Evolutionary conservation across 2,113 vertebrate genomes (phyloP), one percentile per base, ranked within the genome.

Genomic region (Sceloporus tristichus): DNA sequence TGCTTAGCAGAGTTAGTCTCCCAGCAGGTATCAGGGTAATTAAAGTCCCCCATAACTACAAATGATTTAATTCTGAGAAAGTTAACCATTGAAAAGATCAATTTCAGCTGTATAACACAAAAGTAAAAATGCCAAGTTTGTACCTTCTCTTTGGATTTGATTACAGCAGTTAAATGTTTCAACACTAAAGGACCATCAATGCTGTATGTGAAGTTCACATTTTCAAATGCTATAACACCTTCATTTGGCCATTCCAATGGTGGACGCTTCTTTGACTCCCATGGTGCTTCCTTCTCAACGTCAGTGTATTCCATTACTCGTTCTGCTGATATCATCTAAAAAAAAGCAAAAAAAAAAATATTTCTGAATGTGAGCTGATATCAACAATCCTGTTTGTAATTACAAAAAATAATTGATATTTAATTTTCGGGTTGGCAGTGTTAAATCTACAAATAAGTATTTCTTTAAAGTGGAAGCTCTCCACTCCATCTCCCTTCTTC

Each of bases 271-370:
- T 91, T 91, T 4, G 96, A 98, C 86, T 98, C 98, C 98, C 98
- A 99, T 1, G 98, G 94, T 1, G 98, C 98, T 95, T 99, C 98
- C 83, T 97, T 98, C 91, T 99, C 98, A 83, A 99, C 97, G 77
- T 99, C 96, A 21, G 98, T 98, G 87, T 99, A 99, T 73, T 99
- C 98, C 68, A 98, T 95, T 85, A 99, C 98, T 93, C 98, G 95
- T 95, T 99, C 98, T 75, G 98, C 98, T 1, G 98, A 99, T 59
- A 98, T 99, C 98, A 99, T 99, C 99, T 99, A 16, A 73, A 94
- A 88, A 59, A 94, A 9, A 87, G 3, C 56, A 1, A 82, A 25
- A 48, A 25, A 48, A 84, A 87, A 11, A 21, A 62, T 40, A 86
- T 34, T 25, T 3, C 59, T 25, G 10, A 13, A 14, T n/a, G 27